Conservation (phyloP, 1,140 invertebrate genomes). For the Melitaea cinxia region DNA sequence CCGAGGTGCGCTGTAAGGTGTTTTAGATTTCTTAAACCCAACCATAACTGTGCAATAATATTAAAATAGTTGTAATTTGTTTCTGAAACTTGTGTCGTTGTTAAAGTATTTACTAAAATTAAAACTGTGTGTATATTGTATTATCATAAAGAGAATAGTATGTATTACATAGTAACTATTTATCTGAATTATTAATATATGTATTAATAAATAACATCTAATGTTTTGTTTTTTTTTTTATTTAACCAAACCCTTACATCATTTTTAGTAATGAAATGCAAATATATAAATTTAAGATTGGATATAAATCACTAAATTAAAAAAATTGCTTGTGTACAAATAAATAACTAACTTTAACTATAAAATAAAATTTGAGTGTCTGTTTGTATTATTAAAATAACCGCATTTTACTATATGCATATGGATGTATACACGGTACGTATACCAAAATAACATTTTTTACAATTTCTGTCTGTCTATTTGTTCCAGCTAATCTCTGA, state of each 20-base stretch:
- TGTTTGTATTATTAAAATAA: too few species aligned
- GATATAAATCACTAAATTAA: too few species aligned
- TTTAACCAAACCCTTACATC: too few species aligned
- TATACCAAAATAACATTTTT: too few species aligned
- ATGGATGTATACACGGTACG: too few species aligned
- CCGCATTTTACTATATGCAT: too few species aligned
- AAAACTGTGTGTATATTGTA: slow-evolving; percentile 53
- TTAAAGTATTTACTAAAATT: slow-evolving; percentile 38
- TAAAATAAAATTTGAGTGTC: too few species aligned
- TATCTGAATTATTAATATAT: slow-evolving; percentile 70
- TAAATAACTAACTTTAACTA: too few species aligned
- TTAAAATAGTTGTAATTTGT: slow-evolving; percentile 3
- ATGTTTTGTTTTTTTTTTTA: slow-evolving; percentile 21
- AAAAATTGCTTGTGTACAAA: too few species aligned
- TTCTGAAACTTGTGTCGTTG: slow-evolving; percentile 6
- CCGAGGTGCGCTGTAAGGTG: not conserved
- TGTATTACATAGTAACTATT: slow-evolving; percentile 64
- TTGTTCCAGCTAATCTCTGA: too few species aligned
- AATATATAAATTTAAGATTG: too few species aligned
- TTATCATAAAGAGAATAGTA: slow-evolving; percentile 59
- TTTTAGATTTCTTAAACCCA: not conserved
- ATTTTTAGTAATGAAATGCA: not conserved
- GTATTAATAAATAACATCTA: slow-evolving; percentile 60
- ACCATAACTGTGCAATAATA: slow-evolving; percentile 32
- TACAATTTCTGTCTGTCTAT: too few species aligned